Base-by-base conservation (phyloP, 1,140 invertebrate genomes). In the Campoletis sonorensis region DNA sequence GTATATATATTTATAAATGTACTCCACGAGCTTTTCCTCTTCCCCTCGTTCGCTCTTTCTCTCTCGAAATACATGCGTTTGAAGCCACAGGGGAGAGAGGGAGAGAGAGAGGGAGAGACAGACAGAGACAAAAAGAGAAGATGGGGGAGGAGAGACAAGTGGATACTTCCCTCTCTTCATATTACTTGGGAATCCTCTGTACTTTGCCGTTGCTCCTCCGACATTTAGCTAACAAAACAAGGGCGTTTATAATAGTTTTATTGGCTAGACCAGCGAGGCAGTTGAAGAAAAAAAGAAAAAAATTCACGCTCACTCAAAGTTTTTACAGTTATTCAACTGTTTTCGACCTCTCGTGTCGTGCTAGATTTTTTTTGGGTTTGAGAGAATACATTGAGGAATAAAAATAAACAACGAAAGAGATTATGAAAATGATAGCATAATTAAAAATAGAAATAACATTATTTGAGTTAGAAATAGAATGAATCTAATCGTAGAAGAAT, bases 101-200 rank as follows among this genome's bases (percentile, higher is more conserved):
- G 11, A 45, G 40, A 45, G 8, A 13, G 11, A 45, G 37, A 37
- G 10, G 4, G 10, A n/a, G n/a, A n/a, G n/a, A n/a, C n/a, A n/a
- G n/a, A n/a, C n/a, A n/a, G n/a, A n/a, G n/a, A n/a, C n/a, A n/a
- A n/a, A n/a, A 45, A 45, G 85, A 84, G 30, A 81, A 67, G 83
- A 85, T 82, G 85, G 85, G 84, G 84, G 83, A 87, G 84, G 85
- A 81, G 72, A 75, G 86, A 86, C 86, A 87, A 87, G 86, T 87
- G 86, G 86, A 81, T 87, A 87, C 86, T 87, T 87, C 86, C 86
- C 86, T 87, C 86, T 87, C 86, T 76, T 21, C 67, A 70, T 70
- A 81, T 83, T 30, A 49, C 49, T 75, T 18, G 18, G 72, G 18
- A 54, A 54, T 54, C 68, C 15, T 68, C 64, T 68, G 21, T 30